Conservation (phyloP, 2,888 invertebrate species). For the Thecophora atra region DNA sequence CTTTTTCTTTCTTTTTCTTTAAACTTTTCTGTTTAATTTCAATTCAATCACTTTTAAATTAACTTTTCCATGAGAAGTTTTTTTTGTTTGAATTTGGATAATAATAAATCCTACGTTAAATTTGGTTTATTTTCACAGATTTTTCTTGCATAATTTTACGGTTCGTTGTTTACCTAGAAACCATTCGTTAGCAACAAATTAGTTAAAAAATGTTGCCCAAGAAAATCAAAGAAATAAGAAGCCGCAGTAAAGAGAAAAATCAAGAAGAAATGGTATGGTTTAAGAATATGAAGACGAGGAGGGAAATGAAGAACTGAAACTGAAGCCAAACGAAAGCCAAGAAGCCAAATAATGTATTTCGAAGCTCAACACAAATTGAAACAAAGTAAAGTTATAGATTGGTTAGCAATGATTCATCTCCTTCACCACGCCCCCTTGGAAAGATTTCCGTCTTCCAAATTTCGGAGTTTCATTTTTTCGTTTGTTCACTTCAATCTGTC, state of each 20-base stretch:
- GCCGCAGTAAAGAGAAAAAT: not conserved
- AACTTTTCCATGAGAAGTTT: no score
- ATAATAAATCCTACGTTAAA: no score
- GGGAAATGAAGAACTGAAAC: not conserved
- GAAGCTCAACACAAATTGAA: conserved; percentile 21
- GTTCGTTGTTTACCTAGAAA: conserved; percentile 16
- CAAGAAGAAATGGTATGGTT: not conserved
- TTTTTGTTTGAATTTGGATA: no score
- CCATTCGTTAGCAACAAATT: conserved; percentile 31
- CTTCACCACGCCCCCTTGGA: not conserved
- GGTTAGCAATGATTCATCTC: conserved; percentile 12
- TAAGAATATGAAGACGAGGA: not conserved
- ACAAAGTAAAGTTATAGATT: conserved; percentile 19
- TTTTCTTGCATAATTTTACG: no score
- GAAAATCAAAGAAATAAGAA: not conserved
- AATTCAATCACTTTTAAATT: no score
- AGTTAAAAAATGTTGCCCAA: conserved; percentile 1
- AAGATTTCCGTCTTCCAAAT: not conserved
- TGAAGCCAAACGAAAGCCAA: not conserved
- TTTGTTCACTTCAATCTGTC: not conserved
- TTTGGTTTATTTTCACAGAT: no score
- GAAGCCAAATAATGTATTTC: conserved; percentile 4
- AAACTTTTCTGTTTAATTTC: no score
- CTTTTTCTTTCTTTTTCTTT: no score
- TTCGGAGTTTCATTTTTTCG: not conserved